These are phyloP conservation scores for Apotomis betuletana DNA, from an alignment of 2,888 invertebrate species.

Conservation along the genomic window DNA sequence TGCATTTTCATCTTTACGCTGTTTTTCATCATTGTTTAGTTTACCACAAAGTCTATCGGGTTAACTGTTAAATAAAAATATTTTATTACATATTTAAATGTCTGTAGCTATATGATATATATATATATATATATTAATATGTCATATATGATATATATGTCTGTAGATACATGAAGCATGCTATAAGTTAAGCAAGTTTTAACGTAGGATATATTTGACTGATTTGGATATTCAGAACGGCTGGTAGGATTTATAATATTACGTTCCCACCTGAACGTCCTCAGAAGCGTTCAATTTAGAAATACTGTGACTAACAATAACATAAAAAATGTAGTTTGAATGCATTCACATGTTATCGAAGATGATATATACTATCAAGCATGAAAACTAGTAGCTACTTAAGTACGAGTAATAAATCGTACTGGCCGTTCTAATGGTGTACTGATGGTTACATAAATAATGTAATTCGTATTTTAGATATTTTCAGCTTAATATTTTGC, in stretches of 20 bases:
- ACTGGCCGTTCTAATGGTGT: background rate
- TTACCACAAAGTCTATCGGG: constrained; percentile 79
- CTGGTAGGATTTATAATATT: constrained; percentile 23
- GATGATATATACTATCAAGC: background rate
- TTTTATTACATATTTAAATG: constrained; percentile 74
- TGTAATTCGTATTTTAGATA: constrained; percentile 51
- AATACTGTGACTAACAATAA: too few relatives aligned
- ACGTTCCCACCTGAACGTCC: too few relatives aligned
- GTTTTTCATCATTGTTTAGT: constrained; percentile 67
- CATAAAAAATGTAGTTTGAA: too few relatives aligned
- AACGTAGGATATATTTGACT: constrained; percentile 72
- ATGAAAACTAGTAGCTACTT: background rate
- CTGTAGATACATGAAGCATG: constrained; percentile 63
- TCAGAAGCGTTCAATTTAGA: too few relatives aligned
- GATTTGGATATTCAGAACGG: constrained; percentile 64
- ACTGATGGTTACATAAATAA: constrained; percentile 45
- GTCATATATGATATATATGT: constrained; percentile 24
- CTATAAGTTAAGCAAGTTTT: constrained; percentile 60
- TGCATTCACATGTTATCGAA: background rate
- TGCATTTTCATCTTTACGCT: constrained; percentile 54
- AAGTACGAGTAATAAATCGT: background rate
- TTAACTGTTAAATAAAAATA: constrained; percentile 73
- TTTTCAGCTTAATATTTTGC: constrained; percentile 37
- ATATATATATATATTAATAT: too few relatives aligned
- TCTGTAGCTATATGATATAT: constrained; percentile 53